A percentile compares a stretch with the other conserved stretches of the same genome.
These are phyloP conservation scores for Ichneumon xanthorius DNA, from an alignment of 2,888 invertebrate species.

Conservation along the genomic window DNA sequence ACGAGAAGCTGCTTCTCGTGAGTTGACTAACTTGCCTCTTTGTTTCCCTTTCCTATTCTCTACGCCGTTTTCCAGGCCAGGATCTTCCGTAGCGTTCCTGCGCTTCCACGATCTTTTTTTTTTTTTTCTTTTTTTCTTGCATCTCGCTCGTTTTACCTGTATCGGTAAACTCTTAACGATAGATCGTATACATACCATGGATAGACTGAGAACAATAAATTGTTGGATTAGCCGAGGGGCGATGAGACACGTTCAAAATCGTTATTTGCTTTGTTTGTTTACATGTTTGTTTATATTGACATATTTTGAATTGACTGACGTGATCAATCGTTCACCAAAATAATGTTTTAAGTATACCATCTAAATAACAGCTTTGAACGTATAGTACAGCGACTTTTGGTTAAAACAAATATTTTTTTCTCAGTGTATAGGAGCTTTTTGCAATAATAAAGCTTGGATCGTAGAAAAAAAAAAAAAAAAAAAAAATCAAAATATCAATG, in stretches of 20 bases:
- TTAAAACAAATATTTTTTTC: no score
- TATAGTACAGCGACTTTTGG: no score
- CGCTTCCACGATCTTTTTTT: background rate
- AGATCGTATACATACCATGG: constrained; percentile 22
- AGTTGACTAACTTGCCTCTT: constrained; percentile 32
- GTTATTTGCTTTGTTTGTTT: background rate
- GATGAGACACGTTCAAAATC: no score
- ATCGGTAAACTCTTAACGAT: constrained; percentile 56
- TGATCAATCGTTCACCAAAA: no score
- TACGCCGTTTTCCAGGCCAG: background rate
- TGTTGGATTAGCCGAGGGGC: no score
- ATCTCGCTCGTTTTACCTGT: constrained; percentile 35
- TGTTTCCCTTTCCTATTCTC: constrained; percentile 17
- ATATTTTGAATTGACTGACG: no score
- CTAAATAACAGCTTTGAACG: no score
- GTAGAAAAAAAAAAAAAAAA: no score
- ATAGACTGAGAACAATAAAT: background rate
- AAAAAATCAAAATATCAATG: no score
- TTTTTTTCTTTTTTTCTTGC: background rate
- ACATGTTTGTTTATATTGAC: no score
- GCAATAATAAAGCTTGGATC: background rate
- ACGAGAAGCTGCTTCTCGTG: constrained; percentile 38
- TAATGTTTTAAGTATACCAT: no score
- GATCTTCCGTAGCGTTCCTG: background rate
- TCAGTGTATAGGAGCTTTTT: no score